Conservation (phyloP, 2,888 invertebrate species). For the Theodoxus fluviatilis region DNA sequence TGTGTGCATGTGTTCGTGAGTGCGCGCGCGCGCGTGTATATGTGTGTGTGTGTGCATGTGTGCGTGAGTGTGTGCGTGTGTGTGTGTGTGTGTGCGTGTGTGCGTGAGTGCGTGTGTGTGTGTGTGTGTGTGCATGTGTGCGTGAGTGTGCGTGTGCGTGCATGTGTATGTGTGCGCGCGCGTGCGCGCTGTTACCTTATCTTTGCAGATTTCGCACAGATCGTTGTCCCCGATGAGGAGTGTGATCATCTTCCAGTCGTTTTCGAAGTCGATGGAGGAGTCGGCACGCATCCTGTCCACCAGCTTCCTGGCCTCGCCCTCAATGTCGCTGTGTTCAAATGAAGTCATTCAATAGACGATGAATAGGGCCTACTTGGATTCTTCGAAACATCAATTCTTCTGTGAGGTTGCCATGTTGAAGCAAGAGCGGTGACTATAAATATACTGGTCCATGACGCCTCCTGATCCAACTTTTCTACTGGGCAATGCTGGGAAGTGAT, state of each 20-base stretch:
- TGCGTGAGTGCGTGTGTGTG: constrained; percentile 9
- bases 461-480: too few species aligned
- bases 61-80: too few species aligned
- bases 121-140: constrained; percentile 7
- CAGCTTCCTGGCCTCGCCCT: constrained; percentile 42
- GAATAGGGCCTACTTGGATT: too few species aligned
- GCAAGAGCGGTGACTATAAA: too few species aligned
- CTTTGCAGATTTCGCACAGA: constrained; percentile 55
- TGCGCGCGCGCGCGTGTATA: too few species aligned
- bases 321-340: constrained; percentile 50
- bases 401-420: too few species aligned
- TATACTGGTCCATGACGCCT: too few species aligned
- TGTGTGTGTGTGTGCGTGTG: constrained; percentile 16
- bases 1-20: too few species aligned
- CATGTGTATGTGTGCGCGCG: neutral
- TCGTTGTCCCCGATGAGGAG: constrained; percentile 62
- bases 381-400: too few species aligned
- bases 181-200: constrained; percentile 37
- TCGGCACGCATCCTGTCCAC: constrained; percentile 46
- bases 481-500: too few species aligned
- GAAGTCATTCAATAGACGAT: too few species aligned
- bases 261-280: constrained; percentile 44
- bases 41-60: too few species aligned
- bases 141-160: neutral
- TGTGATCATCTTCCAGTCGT: constrained; percentile 63